Percentiles rank a stretch among this genome's conserved stretches.
Evolutionary conservation across 2,113 vertebrate genomes (phyloP).

Genomic region (Cettia cetti): DNA sequence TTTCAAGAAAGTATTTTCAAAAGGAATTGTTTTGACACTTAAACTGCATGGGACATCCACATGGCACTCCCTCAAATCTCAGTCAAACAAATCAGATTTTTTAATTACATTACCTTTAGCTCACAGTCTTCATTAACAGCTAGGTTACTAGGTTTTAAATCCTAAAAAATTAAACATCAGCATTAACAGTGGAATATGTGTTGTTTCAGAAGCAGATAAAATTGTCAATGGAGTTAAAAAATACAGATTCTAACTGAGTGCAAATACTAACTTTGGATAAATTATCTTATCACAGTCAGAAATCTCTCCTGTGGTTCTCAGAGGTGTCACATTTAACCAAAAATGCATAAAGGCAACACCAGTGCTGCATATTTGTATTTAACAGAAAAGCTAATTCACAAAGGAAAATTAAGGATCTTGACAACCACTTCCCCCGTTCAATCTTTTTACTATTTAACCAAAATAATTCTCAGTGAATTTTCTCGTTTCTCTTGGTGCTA

Average conservation of each 20-base stretch:
- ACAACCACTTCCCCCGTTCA: not conserved
- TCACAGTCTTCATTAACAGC: slow-evolving; percentile 99
- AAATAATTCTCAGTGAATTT: not conserved
- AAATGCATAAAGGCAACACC: not conserved
- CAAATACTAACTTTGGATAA: not conserved
- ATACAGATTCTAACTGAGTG: not conserved
- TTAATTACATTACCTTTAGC: slow-evolving; percentile 82
- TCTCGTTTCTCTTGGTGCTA: not conserved
- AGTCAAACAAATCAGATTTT: not conserved
- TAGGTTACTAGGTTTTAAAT: slow-evolving; percentile 95
- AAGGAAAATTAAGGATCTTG: not conserved
- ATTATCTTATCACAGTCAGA: not conserved
- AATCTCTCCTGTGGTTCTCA: not conserved
- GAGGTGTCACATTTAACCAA: not conserved
- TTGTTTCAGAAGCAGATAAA: not conserved
- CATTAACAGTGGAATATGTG: not conserved
- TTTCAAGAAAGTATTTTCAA: not conserved
- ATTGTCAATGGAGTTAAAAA: not conserved
- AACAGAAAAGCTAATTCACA: not conserved
- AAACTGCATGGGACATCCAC: not conserved
- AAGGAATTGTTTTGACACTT: not conserved
- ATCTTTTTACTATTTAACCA: not conserved
- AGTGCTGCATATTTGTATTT: not conserved
- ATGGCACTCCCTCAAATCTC: not conserved
- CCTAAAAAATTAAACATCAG: slow-evolving; percentile 71